phyloP scores from a whole-genome alignment of 2,888 invertebrate species.

The Drosophila eohydei region DNA sequence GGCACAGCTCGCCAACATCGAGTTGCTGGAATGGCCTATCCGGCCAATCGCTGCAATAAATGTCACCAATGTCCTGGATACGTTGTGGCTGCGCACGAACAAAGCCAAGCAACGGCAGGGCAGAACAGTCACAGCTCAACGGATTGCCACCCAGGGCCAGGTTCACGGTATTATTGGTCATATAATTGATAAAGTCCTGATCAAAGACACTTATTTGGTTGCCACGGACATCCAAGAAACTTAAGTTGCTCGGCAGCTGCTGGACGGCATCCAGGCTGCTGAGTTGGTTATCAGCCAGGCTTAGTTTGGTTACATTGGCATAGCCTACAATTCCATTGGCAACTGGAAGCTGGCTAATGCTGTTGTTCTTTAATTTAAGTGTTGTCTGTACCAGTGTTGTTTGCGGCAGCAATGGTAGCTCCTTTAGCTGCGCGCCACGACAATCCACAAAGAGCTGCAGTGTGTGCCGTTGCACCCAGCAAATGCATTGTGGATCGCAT shows the following conservation, averaged over 20 bases:
- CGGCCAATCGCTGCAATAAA: constrained; percentile 60
- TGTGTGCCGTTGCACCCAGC: constrained; percentile 84
- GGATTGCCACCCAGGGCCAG: constrained; percentile 88
- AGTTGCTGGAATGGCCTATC: constrained; percentile 65
- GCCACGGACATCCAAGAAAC: constrained; percentile 86
- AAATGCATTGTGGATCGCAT: constrained; percentile 86
- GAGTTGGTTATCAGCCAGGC: constrained; percentile 85
- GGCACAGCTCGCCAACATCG: constrained; percentile 84
- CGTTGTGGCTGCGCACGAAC: constrained; percentile 84
- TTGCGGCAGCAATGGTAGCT: constrained; percentile 83
- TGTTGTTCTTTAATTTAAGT: constrained; percentile 84
- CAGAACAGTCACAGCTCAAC: constrained; percentile 88
- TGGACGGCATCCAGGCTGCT: constrained; percentile 71
- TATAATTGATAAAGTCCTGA: constrained; percentile 81
- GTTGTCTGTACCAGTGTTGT: constrained; percentile 74
- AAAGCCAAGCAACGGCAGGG: constrained; percentile 87
- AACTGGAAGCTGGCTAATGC: constrained; percentile 80
- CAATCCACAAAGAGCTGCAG: constrained; percentile 85
- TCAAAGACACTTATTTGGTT: constrained; percentile 86
- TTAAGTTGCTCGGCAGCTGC: constrained; percentile 84
- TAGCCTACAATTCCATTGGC: constrained; percentile 81
- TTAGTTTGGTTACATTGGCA: constrained; percentile 85
- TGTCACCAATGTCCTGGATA: constrained; percentile 66
- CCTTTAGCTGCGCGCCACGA: constrained; percentile 83
- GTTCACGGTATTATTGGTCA: constrained; percentile 85